These are phyloP conservation scores for Acipenser transmontanus DNA, from an alignment of 2,797 vertebrate genomes.

Conservation along the genomic window DNA sequence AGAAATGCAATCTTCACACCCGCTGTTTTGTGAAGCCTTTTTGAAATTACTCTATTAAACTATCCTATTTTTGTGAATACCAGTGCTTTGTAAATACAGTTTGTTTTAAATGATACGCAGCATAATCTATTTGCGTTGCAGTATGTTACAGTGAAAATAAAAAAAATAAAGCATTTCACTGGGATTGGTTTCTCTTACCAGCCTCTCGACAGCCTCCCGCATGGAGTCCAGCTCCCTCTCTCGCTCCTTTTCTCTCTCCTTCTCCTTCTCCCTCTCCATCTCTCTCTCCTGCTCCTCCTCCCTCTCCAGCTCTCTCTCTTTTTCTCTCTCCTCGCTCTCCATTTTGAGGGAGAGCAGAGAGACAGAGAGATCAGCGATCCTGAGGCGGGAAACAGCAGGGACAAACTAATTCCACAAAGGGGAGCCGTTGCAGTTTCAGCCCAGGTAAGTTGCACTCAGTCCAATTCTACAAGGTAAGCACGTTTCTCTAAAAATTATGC, in stretches of 20 bases:
- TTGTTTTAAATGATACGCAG: too few relatives aligned
- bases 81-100: too few relatives aligned
- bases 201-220: conserved; percentile 47
- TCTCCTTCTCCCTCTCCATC: conserved; percentile 53
- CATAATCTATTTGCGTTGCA: too few relatives aligned
- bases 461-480: not conserved
- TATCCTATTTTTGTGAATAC: too few relatives aligned
- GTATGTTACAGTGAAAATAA: too few relatives aligned
- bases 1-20: too few relatives aligned
- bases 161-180: conserved; percentile 11
- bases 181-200: conserved; percentile 47
- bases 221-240: conserved; percentile 51
- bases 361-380: conserved; percentile 61
- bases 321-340: conserved; percentile 55
- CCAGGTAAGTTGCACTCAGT: not conserved
- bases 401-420: not conserved
- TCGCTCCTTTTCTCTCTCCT: conserved; percentile 49
- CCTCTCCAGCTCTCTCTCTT: conserved; percentile 41
- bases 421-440: not conserved
- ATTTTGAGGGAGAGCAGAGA: conserved; percentile 54
- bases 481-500: not conserved
- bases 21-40: too few relatives aligned
- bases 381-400: conserved; percentile 29
- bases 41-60: too few relatives aligned
- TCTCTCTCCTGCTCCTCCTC: conserved; percentile 45